These are phyloP conservation scores for Manis javanica DNA, from an alignment of 2,797 vertebrate species.

Conservation along the genomic window DNA sequence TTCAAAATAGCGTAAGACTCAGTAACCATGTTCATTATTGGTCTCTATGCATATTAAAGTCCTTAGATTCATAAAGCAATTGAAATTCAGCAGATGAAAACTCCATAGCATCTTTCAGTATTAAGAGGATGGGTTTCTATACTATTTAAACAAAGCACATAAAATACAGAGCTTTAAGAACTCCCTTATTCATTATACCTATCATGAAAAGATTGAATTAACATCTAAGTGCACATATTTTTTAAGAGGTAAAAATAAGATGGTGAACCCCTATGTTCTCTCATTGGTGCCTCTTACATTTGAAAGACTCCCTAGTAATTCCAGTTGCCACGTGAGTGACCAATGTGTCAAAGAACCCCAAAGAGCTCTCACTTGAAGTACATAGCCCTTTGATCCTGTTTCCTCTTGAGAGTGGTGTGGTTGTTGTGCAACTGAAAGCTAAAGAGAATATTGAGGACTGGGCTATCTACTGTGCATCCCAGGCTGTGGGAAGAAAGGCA, in stretches of 20 bases:
- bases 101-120: background rate
- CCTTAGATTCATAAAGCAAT: constrained; percentile 29
- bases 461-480: constrained; percentile 80
- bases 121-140: background rate
- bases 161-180: constrained; percentile 1
- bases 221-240: constrained; percentile 7
- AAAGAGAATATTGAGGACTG: constrained; percentile 77
- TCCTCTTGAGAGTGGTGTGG: constrained; percentile 80
- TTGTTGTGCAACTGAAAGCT: constrained; percentile 80
- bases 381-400: constrained; percentile 86
- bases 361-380: constrained; percentile 83
- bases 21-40: constrained; percentile 11
- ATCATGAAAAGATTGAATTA: background rate
- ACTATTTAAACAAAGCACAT: constrained; percentile 18
- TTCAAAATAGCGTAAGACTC: background rate
- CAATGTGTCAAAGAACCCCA: constrained; percentile 71
- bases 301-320: constrained; percentile 55
- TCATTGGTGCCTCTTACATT: constrained; percentile 36
- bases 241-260: background rate
- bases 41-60: background rate
- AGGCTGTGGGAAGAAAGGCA: constrained; percentile 75
- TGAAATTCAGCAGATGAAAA: constrained; percentile 31
- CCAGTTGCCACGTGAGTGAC: constrained; percentile 50
- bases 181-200: background rate
- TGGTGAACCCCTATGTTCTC: background rate